phyloP scores from a whole-genome alignment of 2,113 vertebrate species.

The Gymnobelideus leadbeateri region DNA sequence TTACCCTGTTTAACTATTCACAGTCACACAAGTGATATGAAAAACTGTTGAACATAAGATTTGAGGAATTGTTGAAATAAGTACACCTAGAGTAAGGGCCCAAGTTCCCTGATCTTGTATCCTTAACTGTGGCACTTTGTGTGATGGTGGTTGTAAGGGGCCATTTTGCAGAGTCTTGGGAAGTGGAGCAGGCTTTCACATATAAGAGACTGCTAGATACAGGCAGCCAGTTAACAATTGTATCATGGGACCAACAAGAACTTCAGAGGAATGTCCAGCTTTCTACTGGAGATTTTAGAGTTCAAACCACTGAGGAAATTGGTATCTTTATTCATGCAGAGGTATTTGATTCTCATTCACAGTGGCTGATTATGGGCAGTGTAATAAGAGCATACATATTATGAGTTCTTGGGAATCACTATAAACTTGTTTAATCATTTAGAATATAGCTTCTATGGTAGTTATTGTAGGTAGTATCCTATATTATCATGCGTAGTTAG shows the following conservation, averaged over 20 bases:
- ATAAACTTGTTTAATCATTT: neutral
- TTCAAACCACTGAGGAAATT: neutral
- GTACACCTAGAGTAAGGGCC: neutral
- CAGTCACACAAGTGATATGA: neutral
- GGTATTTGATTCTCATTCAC: neutral
- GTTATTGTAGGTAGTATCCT: neutral
- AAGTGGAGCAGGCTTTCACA: neutral
- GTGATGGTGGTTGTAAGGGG: neutral
- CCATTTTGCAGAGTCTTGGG: neutral
- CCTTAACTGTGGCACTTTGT: neutral
- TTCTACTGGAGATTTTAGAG: neutral
- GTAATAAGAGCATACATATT: neutral
- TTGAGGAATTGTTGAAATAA: neutral
- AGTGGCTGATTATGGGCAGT: neutral
- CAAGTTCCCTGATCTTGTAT: neutral
- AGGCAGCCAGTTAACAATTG: neutral
- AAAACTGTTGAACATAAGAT: neutral
- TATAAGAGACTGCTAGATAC: neutral
- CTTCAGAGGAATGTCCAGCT: neutral
- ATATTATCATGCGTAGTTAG: neutral
- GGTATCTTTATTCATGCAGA: neutral
- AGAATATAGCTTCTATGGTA: neutral
- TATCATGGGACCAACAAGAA: neutral
- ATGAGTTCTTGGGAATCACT: neutral
- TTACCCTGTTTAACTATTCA: neutral